Evolutionary conservation across 2,888 invertebrate genomes (phyloP).

Genomic region (Coelogynopora nodosa): DNA sequence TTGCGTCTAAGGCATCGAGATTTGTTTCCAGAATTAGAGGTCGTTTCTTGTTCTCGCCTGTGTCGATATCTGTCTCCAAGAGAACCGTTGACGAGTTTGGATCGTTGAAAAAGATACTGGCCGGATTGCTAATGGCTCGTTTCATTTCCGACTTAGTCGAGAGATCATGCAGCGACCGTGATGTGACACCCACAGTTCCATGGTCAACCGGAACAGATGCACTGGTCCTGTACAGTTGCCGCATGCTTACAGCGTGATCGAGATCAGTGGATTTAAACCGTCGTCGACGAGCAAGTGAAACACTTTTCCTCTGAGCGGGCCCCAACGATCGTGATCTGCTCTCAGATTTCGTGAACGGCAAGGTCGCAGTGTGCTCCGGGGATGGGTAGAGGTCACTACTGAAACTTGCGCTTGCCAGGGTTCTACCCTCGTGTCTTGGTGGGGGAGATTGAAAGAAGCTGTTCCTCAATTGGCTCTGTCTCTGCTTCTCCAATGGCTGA

Average conservation of each 20-base stretch:
- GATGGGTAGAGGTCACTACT: neutral
- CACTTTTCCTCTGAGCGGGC: neutral
- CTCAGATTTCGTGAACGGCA: neutral
- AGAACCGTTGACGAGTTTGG: conserved; percentile 46
- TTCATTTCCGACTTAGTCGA: neutral
- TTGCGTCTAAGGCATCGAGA: conserved; percentile 49
- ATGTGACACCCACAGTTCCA: neutral
- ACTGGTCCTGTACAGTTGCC: neutral
- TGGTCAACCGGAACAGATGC: neutral
- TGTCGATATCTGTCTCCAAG: conserved; percentile 54
- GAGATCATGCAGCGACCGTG: conserved; percentile 35
- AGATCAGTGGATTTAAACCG: conserved; percentile 35
- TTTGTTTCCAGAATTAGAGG: conserved; percentile 52
- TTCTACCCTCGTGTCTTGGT: neutral
- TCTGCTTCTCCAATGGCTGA: neutral
- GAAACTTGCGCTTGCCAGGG: neutral
- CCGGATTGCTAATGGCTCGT: conserved; percentile 20
- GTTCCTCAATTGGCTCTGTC: neutral
- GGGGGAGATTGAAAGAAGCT: neutral
- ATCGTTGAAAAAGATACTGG: conserved; percentile 34
- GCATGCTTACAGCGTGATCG: neutral
- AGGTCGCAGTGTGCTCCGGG: neutral
- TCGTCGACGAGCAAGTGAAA: neutral
- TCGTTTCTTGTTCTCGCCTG: conserved; percentile 49
- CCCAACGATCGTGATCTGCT: neutral